Evolutionary conservation across 2,113 vertebrate species (phyloP), one percentile per base, ranked within the genome.

Genomic region (Lepus americanus): DNA sequence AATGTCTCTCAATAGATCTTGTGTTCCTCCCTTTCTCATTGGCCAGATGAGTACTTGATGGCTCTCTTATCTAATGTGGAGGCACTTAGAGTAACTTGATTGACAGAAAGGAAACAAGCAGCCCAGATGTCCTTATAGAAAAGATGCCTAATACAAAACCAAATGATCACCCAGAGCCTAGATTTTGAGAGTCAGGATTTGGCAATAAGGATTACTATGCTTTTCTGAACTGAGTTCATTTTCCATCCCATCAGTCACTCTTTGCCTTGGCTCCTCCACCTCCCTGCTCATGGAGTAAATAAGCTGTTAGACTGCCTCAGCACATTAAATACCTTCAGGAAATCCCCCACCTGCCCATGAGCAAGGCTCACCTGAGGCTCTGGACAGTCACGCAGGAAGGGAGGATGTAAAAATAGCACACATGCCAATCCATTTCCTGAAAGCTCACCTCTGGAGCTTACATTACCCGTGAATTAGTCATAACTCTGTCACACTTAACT

Each of bases 361-460:
- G 87, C 80, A 83, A 95, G 92, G 73, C 72, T 97, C 92, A 96
- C 85, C 66, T 86, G 88, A 96, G 96, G 91, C 86, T 96, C 95
- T 95, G 93, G 89, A 74, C 81, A 88, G 7, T 86, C 69, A 97
- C 90, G 87, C 51, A 96, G 95, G 87, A 93, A 95, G 88, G 87
- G 51, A 92, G 61, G 55, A 77, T 87, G 94, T 97, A 97, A 98
- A 97, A 98, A 97, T 96, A 97, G 95, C 95, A 96, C 88, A 91
- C 83, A 73, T 96, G 49, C 81, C 90, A 92, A 97, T 96, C 97
- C 81, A 89, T 96, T 96, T 96, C 91, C 94, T 97, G 92, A 94
- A 97, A 84, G 72, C 63, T 84, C 95, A 94, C 93, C 92, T 93
- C 88, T 74, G 93, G 94, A 80, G 36, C 86, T 92, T 44, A 53